These are phyloP conservation scores for Mobula hypostoma DNA, from an alignment of 2,113 vertebrate genomes.

Conservation along the genomic window DNA sequence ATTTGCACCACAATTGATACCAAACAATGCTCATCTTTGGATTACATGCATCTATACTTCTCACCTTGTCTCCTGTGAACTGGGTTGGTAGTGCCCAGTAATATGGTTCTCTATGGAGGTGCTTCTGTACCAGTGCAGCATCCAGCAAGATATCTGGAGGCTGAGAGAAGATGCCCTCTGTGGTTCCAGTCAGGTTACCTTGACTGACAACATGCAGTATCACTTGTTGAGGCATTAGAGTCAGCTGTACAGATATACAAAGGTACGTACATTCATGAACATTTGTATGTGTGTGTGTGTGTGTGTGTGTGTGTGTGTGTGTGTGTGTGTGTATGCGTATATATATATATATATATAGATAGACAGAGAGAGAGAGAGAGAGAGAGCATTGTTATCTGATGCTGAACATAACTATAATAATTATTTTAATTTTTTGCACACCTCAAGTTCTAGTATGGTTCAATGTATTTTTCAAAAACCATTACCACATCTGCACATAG, in stretches of 20 bases:
- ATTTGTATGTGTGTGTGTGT: background rate
- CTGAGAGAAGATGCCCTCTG: constrained; percentile 69
- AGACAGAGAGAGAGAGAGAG: background rate
- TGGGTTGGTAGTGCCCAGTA: constrained; percentile 77
- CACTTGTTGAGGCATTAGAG: constrained; percentile 48
- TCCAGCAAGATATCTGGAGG: constrained; percentile 69
- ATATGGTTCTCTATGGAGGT: constrained; percentile 59
- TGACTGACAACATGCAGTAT: constrained; percentile 66
- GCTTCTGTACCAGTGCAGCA: constrained; percentile 52
- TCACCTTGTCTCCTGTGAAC: constrained; percentile 75
- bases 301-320: no score
- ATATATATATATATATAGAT: no score
- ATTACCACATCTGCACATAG: background rate
- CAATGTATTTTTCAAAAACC: background rate
- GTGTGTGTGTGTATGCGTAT: no score
- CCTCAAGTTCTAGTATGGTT: background rate
- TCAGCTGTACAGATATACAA: constrained; percentile 52
- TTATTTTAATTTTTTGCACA: background rate
- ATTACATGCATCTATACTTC: background rate
- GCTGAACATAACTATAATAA: background rate
- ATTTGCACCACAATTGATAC: background rate
- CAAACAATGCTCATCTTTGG: background rate
- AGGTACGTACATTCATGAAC: background rate
- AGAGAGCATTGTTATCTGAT: background rate
- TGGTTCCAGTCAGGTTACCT: constrained; percentile 64